phyloP scores from a whole-genome alignment of 2,888 invertebrate species.

The Syrphus vitripennis region DNA sequence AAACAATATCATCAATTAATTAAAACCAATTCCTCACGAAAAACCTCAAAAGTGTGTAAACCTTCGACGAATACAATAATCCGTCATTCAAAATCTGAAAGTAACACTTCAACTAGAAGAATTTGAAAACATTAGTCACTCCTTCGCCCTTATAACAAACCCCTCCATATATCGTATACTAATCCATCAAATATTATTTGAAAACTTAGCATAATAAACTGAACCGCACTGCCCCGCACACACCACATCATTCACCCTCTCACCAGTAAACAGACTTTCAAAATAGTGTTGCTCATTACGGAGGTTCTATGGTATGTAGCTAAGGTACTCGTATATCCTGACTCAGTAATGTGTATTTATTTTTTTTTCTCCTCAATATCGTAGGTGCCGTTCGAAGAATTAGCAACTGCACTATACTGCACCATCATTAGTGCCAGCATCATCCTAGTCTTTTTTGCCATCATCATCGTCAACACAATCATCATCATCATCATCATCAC shows the following conservation, averaged over 20 bases:
- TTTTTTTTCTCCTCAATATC: constrained; percentile 46
- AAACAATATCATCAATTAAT: constrained; percentile 10
- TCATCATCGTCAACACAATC: constrained; percentile 29
- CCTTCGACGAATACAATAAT: constrained; percentile 32
- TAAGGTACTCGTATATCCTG: background rate
- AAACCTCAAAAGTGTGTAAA: background rate
- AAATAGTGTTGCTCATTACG: constrained; percentile 57
- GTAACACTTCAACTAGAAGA: constrained; percentile 26
- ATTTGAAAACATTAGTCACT: background rate
- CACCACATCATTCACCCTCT: background rate
- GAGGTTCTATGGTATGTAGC: background rate
- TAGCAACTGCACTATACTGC: constrained; percentile 59
- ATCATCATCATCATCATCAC: constrained; percentile 5
- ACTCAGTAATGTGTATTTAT: constrained; percentile 54
- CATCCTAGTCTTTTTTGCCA: constrained; percentile 34
- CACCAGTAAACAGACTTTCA: constrained; percentile 7
- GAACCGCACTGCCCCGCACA: background rate
- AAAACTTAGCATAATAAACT: constrained; percentile 14
- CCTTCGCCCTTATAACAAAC: background rate
- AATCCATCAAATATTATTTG: constrained; percentile 10
- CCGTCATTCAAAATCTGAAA: constrained; percentile 37
- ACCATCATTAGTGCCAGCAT: constrained; percentile 67
- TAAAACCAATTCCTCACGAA: background rate
- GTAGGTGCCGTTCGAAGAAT: constrained; percentile 56
- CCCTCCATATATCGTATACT: background rate